Evolutionary conservation across 2,113 vertebrate genomes (phyloP).

Genomic region (Pardalotus punctatus): DNA sequence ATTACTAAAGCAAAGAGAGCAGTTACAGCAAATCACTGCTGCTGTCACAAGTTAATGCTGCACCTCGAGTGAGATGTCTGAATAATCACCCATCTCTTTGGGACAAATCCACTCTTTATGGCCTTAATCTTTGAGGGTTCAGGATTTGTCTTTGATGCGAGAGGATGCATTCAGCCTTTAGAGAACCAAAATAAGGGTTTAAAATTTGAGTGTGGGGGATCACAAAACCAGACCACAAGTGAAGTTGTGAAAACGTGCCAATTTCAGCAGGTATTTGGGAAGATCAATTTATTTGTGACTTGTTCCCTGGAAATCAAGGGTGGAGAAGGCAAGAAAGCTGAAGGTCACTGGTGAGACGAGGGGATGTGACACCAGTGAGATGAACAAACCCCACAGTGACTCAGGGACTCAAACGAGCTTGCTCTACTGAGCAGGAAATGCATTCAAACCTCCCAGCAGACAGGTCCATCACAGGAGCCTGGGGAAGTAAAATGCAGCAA

Average conservation of each 20-base stretch:
- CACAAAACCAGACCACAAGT: background rate
- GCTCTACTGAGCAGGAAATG: background rate
- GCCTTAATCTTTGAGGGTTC: background rate
- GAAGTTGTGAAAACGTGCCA: background rate
- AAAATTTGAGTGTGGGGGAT: background rate
- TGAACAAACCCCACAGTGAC: background rate
- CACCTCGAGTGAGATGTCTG: conserved; percentile 49
- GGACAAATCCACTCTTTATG: background rate
- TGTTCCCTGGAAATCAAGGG: background rate
- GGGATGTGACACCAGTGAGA: background rate
- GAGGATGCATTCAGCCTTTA: background rate
- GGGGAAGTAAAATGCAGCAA: background rate
- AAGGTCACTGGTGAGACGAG: background rate
- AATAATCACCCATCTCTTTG: background rate
- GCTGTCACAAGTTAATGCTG: conserved; percentile 39
- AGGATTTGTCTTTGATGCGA: background rate
- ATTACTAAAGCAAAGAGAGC: conserved; percentile 5
- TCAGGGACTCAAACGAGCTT: background rate
- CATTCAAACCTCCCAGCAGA: background rate
- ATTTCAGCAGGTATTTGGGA: background rate
- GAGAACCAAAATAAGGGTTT: background rate
- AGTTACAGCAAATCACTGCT: conserved; percentile 33
- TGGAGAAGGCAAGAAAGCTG: background rate
- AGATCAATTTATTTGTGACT: background rate
- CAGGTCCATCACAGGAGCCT: background rate